Percentiles rank a stretch among this genome's conserved stretches.
Evolutionary conservation across 1,140 invertebrate genomes (phyloP).

Genomic region (Musca vetustissima): DNA sequence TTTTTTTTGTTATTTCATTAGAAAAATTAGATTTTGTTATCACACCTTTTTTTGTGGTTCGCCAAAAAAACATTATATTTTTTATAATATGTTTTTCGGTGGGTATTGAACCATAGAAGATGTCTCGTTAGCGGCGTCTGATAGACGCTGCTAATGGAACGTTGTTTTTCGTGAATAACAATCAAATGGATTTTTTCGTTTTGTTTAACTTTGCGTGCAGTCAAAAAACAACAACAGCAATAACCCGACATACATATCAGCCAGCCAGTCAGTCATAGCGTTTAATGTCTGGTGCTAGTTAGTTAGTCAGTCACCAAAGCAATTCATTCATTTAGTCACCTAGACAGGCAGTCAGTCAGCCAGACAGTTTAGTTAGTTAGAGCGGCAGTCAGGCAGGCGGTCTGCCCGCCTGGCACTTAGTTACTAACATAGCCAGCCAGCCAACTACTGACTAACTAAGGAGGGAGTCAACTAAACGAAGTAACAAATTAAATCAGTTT

Average conservation of each 20-base stretch:
- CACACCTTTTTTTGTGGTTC: no score
- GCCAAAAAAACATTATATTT: no score
- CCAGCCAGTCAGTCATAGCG: neutral
- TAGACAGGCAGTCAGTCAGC: neutral
- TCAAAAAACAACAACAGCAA: slow-evolving; percentile 21
- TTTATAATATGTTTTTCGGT: no score
- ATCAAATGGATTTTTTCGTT: slow-evolving; percentile 1
- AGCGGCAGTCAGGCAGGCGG: no score
- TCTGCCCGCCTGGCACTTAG: neutral
- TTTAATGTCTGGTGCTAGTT: no score
- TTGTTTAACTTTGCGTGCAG: slow-evolving; percentile 12
- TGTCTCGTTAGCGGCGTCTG: slow-evolving; percentile 8
- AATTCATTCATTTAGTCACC: neutral
- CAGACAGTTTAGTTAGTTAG: no score
- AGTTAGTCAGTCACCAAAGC: neutral
- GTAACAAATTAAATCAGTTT: slow-evolving; percentile 18
- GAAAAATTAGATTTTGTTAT: no score
- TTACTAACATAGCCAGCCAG: neutral
- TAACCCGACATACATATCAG: neutral
- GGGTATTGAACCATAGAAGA: no score
- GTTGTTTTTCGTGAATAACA: slow-evolving; percentile 1
- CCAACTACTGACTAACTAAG: no score
- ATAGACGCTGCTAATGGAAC: neutral
- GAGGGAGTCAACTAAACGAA: neutral
- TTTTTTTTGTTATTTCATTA: no score